Percentiles rank a stretch among this genome's conserved stretches.
These are phyloP conservation scores for Enteromius fasciolatus DNA, from an alignment of 2,797 vertebrate species.

Conservation along the genomic window DNA sequence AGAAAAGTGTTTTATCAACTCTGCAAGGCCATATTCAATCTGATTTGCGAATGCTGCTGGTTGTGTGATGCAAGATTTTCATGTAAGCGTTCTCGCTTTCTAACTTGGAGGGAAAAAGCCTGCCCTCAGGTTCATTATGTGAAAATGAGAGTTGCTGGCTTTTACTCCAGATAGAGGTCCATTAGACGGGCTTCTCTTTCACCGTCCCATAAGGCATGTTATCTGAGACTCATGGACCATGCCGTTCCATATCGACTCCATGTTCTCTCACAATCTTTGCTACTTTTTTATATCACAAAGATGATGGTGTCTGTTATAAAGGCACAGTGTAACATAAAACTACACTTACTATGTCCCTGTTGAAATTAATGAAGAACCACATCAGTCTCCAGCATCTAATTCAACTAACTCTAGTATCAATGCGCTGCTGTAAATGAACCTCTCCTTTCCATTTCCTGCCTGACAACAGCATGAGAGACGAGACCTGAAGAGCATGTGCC, in stretches of 20 bases:
- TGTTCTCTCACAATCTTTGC: background rate
- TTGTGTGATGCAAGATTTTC: slow-evolving; percentile 19
- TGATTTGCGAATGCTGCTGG: slow-evolving; percentile 22
- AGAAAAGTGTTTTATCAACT: slow-evolving; percentile 29
- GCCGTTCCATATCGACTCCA: slow-evolving; percentile 43
- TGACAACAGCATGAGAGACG: slow-evolving; percentile 32
- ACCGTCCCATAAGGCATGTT: slow-evolving; percentile 35
- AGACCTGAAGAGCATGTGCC: slow-evolving; percentile 12
- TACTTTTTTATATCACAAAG: background rate
- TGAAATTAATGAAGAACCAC: slow-evolving; percentile 5
- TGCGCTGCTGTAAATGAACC: slow-evolving; percentile 10
- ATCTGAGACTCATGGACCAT: slow-evolving; percentile 56
- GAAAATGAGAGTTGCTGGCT: slow-evolving; percentile 30
- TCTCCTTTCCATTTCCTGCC: slow-evolving; percentile 25
- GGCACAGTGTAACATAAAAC: background rate
- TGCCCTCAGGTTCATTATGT: slow-evolving; percentile 19
- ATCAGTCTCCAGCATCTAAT: slow-evolving; percentile 17
- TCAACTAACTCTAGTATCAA: slow-evolving; percentile 15
- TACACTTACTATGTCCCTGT: background rate
- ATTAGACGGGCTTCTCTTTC: slow-evolving; percentile 42
- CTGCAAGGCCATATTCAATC: background rate
- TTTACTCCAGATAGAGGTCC: slow-evolving; percentile 38
- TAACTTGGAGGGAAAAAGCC: slow-evolving; percentile 12
- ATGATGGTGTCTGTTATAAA: background rate
- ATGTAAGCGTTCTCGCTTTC: slow-evolving; percentile 9